phyloP scores from a whole-genome alignment of 2,888 invertebrate genomes.

The Cyrtodaria siliqua region DNA sequence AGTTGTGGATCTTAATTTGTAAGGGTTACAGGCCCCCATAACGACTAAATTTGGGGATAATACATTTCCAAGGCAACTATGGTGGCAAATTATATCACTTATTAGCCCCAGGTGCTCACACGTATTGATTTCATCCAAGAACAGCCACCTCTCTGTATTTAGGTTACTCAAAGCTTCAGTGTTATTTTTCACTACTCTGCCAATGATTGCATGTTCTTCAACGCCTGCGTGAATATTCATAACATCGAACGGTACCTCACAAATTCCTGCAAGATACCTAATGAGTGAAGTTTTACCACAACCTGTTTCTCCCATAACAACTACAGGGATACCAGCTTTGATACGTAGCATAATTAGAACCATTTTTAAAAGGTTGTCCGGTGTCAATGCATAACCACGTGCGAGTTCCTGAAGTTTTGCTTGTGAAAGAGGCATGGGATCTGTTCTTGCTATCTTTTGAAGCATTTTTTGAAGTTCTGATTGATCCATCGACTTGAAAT shows the following conservation, averaged over 20 bases:
- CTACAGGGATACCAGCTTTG: conserved; percentile 67
- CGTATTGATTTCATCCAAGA: conserved; percentile 77
- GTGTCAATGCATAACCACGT: conserved; percentile 67
- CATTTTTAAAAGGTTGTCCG: conserved; percentile 76
- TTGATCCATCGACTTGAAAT: conserved; percentile 45
- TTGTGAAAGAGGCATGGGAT: conserved; percentile 23
- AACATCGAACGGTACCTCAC: conserved; percentile 62
- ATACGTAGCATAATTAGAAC: conserved; percentile 68
- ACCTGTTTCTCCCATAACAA: conserved; percentile 78
- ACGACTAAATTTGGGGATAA: conserved; percentile 68
- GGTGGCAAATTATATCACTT: conserved; percentile 67
- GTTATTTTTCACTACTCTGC: conserved; percentile 41
- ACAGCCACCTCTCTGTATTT: conserved; percentile 62
- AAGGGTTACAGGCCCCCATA: conserved; percentile 76
- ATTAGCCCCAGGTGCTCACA: conserved; percentile 68
- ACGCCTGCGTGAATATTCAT: conserved; percentile 74
- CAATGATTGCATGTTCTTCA: conserved; percentile 46
- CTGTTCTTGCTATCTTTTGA: conserved; percentile 51
- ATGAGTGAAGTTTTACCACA: conserved; percentile 78
- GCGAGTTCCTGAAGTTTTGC: conserved; percentile 30
- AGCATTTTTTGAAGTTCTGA: conserved; percentile 46
- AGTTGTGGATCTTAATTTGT: conserved; percentile 58
- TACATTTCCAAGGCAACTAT: conserved; percentile 48
- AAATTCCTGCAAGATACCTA: conserved; percentile 64
- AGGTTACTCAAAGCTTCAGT: conserved; percentile 25